Base-by-base conservation (phyloP, 2,888 invertebrate species). In the Iphiclides podalirius region DNA sequence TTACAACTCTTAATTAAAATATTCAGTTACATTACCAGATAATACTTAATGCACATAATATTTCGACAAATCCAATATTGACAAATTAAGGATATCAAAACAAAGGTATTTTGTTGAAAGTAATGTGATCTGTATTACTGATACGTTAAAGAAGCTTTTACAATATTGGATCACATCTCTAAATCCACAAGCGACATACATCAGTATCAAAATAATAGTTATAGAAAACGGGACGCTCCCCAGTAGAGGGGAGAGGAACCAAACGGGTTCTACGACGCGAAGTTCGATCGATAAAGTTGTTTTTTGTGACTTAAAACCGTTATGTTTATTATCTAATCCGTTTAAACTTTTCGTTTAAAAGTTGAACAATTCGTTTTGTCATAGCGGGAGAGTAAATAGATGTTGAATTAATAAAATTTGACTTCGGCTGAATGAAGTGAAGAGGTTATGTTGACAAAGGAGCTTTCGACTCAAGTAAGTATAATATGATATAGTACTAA, bases 361-460 rank as follows among this genome's bases (percentile, higher is more conserved):
- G n/a, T n/a, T n/a, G n/a, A n/a, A n/a, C n/a, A n/a, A n/a, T n/a
- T n/a, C n/a, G n/a, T n/a, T n/a, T n/a, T n/a, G n/a, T n/a, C n/a
- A n/a, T n/a, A n/a, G n/a, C n/a, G n/a, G n/a, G n/a, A 20, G 7
- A n/a, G 26, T 50, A 13, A 41, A 28, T 15, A n/a, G 9, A 13
- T 44, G 7, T 6, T 35, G 20, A 7, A 28, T 13, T 15, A 15
- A 13, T 12, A n/a, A 38, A 15, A 16, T 38, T 12, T 34, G 4
- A n/a, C n/a, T n/a, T n/a, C n/a, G n/a, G n/a, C n/a, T 46, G 46
- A 46, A 50, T 41, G 31, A 47, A 42, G 39, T 45, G 47, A 58
- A 68, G 72, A 82, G 82, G 83, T 85, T 84, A 85, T 85, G 84
- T 84, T 82, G 72, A 79, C 80, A 61, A 75, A 77, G 60, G 68